Percentiles rank a stretch among this genome's conserved stretches.
Evolutionary conservation across 1,140 invertebrate species (phyloP).

Genomic region (Helicoverpa zea): DNA sequence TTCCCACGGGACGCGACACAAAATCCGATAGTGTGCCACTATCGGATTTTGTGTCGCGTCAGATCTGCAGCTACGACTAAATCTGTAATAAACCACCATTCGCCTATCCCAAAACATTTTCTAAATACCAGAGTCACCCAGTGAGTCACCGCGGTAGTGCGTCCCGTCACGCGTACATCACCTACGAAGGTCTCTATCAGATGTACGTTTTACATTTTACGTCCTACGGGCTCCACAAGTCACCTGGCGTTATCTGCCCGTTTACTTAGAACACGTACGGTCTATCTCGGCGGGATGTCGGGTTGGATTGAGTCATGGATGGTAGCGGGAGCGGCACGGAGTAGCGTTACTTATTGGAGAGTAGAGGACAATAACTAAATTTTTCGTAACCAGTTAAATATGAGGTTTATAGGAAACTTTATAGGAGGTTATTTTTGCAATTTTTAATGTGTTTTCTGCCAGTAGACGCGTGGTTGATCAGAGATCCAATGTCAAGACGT

Average conservation of each 20-base stretch:
- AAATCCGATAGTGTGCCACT: no score
- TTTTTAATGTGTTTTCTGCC: no score
- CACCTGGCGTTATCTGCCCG: conserved; percentile 65
- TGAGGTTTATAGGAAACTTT: no score
- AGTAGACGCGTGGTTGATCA: no score
- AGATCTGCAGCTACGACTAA: no score
- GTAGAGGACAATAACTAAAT: no score
- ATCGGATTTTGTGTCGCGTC: no score
- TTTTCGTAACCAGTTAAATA: no score
- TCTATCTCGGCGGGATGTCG: conserved; percentile 59
- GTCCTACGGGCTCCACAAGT: conserved; percentile 64
- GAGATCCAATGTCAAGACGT: no score
- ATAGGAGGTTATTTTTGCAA: no score
- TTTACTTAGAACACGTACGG: conserved; percentile 64
- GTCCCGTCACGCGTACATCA: conserved; percentile 62
- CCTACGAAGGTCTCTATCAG: conserved; percentile 61
- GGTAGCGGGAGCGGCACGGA: neutral
- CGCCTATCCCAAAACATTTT: conserved; percentile 15
- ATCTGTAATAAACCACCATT: neutral
- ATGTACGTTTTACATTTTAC: conserved; percentile 68
- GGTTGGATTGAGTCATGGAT: neutral
- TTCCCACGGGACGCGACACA: no score
- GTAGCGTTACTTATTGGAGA: no score
- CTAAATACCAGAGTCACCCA: neutral
- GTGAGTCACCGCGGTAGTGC: conserved; percentile 14